Conservation (phyloP, 2,113 vertebrate species). For the Brachirus orientalis region DNA sequence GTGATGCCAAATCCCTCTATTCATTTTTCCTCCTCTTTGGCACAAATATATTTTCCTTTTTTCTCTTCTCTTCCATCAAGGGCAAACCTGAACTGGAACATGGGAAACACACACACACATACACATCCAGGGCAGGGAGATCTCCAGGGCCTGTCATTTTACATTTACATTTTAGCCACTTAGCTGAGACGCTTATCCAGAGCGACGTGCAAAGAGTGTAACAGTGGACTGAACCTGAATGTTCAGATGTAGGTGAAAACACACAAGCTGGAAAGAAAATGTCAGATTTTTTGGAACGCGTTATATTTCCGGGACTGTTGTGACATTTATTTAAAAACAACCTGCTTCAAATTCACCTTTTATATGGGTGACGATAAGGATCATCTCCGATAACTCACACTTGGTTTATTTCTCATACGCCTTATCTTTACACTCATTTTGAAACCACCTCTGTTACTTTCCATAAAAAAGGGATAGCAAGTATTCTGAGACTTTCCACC, state of each 20-base stretch:
- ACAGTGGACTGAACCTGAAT: constrained; percentile 43
- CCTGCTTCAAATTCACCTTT: constrained; percentile 1
- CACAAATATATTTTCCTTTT: constrained; percentile 67
- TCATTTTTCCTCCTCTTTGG: constrained; percentile 60
- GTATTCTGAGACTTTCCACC: constrained; percentile 89
- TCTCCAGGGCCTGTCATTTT: constrained; percentile 77
- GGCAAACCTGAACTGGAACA: constrained; percentile 70
- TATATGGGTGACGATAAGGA: constrained; percentile 12
- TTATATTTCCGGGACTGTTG: background rate
- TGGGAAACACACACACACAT: constrained; percentile 45
- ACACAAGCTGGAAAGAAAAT: constrained; percentile 14
- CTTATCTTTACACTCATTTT: constrained; percentile 19
- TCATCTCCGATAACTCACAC: background rate
- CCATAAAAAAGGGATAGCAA: constrained; percentile 26
- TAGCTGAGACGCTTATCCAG: constrained; percentile 63
- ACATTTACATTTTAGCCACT: constrained; percentile 75
- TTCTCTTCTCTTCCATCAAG: constrained; percentile 65
- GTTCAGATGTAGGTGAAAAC: constrained; percentile 54
- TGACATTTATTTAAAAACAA: constrained; percentile 30
- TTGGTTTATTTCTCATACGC: too few relatives aligned
- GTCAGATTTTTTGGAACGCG: constrained; percentile 10
- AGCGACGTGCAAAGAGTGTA: constrained; percentile 59
- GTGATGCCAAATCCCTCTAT: constrained; percentile 71
- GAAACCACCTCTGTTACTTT: constrained; percentile 38
- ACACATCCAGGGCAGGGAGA: constrained; percentile 70